Conservation (phyloP, 2,888 invertebrate genomes). For the Trissolcus brochymenae region DNA sequence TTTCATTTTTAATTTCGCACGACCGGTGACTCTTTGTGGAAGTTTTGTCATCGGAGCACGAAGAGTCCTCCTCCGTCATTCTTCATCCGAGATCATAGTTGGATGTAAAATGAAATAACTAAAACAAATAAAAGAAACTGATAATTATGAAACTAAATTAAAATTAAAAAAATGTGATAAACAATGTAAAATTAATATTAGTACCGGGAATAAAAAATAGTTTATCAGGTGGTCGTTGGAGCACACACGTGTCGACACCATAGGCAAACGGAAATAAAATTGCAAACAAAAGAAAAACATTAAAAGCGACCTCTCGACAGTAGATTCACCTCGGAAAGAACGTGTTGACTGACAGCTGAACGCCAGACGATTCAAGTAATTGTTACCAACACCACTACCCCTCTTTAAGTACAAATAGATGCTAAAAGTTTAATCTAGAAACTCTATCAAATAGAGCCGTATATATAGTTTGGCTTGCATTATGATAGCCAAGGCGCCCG, state of each 20-base stretch:
- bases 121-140: not conserved
- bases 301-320: slow-evolving; percentile 19
- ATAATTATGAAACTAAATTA: too few relatives aligned
- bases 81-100: slow-evolving; percentile 23
- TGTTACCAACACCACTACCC: slow-evolving; percentile 56
- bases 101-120: slow-evolving; percentile 2
- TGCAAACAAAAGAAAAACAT: not conserved
- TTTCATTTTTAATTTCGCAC: slow-evolving; percentile 65
- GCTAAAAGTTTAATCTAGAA: slow-evolving; percentile 58
- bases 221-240: too few relatives aligned
- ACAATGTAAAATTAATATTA: too few relatives aligned
- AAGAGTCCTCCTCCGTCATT: slow-evolving; percentile 49
- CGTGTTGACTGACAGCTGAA: slow-evolving; percentile 59
- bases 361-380: slow-evolving; percentile 55
- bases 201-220: not conserved
- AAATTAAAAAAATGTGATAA: too few relatives aligned
- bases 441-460: slow-evolving; percentile 59
- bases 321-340: slow-evolving; percentile 53
- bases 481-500: slow-evolving; percentile 46
- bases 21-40: slow-evolving; percentile 55
- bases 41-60: slow-evolving; percentile 37
- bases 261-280: too few relatives aligned
- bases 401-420: slow-evolving; percentile 56
- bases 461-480: slow-evolving; percentile 50
- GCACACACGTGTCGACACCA: too few relatives aligned